Evolutionary conservation across 2,888 invertebrate species (phyloP), one percentile per base, ranked within the genome.

Genomic region (Clivina fossor): DNA sequence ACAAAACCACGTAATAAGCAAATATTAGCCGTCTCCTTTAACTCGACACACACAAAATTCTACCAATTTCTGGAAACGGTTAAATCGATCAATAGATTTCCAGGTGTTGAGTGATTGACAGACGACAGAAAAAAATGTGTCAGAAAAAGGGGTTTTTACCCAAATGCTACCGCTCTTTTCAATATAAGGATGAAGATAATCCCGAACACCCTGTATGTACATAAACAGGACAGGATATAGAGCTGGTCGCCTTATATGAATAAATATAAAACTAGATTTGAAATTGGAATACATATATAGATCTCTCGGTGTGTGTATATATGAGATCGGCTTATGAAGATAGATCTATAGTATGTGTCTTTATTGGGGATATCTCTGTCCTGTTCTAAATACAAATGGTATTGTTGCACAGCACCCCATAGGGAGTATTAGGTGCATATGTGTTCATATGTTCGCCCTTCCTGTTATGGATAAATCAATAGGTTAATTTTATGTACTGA

Each of bases 21-120:
- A 40, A n/a, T 13, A 19, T 22, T 19, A 18, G 16, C 18, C 11
- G 8, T 37, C 11, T 15, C 37, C 11, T n/a, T n/a, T n/a, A n/a
- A n/a, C n/a, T 4, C 19, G 40, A 5, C 20, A 19, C 20, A 19
- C 8, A 40, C 19, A 40, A 19, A 40, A 19, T 40, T 20, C 20
- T 22, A 22, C 19, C 40, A 40, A 40, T 20, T 40, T 37, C 22
- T 22, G 40, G 40, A 40, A 40, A 40, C 40, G 40, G 40, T 40
- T 40, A 20, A 40, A 13, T 19, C 20, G 19, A 19, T 40, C 40
- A 18, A 20, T 30, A 30, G 9, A 30, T n/a, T 7, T 4, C 40
- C 51, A 51, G 51, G 51, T 51, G 51, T 32, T 24, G 40, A 51
- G 20, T 51, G 51, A 51, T 51, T 51, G 51, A 51, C 51, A 51